These are phyloP conservation scores for Thecocarcelia acutangulata DNA, from an alignment of 2,888 invertebrate species.

Conservation along the genomic window DNA sequence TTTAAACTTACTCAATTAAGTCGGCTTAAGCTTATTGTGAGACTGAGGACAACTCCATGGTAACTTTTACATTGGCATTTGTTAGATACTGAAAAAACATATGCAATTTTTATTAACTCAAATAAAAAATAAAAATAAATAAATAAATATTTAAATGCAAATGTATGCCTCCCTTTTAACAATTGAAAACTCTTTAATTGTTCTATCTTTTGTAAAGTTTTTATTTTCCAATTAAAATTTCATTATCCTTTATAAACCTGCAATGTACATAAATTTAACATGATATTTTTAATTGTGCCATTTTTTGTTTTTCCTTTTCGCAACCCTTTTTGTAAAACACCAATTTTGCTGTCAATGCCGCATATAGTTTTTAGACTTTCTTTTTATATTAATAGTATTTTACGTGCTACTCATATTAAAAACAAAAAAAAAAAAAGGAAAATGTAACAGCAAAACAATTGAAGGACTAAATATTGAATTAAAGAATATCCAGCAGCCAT, in stretches of 20 bases:
- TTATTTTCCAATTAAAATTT: background rate
- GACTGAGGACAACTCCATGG: no score
- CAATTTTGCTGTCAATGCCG: conserved; percentile 13
- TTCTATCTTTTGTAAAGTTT: background rate
- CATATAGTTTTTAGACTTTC: background rate
- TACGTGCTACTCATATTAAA: background rate
- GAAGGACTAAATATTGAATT: conserved; percentile 43
- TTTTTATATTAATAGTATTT: conserved; percentile 28
- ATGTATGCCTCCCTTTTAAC: no score
- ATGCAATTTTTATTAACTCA: no score
- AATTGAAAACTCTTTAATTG: background rate
- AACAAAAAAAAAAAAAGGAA: background rate
- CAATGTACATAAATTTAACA: conserved; percentile 19
- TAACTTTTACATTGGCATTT: no score
- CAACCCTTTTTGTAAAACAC: background rate
- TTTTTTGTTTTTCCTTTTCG: background rate
- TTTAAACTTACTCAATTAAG: no score
- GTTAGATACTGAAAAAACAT: no score
- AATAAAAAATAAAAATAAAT: no score
- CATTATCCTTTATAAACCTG: conserved; percentile 10
- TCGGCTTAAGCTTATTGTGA: no score
- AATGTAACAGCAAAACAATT: conserved; percentile 25
- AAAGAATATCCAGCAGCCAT: conserved; percentile 27
- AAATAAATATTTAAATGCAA: no score
- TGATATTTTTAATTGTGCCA: conserved; percentile 32